These are phyloP conservation scores for Micoletzkya japonica DNA, from an alignment of 2,888 invertebrate genomes.

Conservation along the genomic window DNA sequence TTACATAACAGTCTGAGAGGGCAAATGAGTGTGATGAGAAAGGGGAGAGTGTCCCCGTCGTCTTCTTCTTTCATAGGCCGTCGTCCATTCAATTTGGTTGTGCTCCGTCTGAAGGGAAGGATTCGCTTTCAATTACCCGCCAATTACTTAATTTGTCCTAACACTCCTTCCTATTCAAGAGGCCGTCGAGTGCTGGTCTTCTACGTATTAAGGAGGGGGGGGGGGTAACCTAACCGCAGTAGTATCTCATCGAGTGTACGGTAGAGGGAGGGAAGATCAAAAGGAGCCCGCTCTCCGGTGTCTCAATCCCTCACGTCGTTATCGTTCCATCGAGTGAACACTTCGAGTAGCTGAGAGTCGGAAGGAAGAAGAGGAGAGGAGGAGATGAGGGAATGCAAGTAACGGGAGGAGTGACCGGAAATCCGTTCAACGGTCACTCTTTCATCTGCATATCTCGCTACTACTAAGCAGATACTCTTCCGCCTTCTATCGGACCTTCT, in stretches of 20 bases:
- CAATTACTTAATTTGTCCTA: slow-evolving; percentile 29
- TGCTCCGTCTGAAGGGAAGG: neutral
- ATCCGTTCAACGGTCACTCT: no score
- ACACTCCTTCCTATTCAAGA: neutral
- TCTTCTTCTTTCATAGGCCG: neutral
- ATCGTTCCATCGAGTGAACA: neutral
- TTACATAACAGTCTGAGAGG: no score
- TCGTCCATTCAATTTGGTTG: neutral
- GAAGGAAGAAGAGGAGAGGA: neutral
- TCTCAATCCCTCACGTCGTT: slow-evolving; percentile 6
- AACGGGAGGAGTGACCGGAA: neutral
- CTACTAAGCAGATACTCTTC: no score
- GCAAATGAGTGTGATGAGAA: no score
- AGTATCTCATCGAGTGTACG: neutral
- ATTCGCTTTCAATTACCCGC: slow-evolving; percentile 29
- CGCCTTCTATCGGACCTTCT: no score
- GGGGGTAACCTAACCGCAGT: neutral
- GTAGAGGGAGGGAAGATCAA: slow-evolving; percentile 5
- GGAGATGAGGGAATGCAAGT: neutral
- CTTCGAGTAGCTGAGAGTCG: neutral
- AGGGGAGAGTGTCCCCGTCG: neutral
- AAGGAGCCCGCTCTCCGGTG: slow-evolving; percentile 1
- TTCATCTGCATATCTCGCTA: no score
- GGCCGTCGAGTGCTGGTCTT: neutral
- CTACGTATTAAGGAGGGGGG: neutral